Evolutionary conservation across 2,113 vertebrate genomes (phyloP), one percentile per base, ranked within the genome.

Genomic region (Plestiodon gilberti): DNA sequence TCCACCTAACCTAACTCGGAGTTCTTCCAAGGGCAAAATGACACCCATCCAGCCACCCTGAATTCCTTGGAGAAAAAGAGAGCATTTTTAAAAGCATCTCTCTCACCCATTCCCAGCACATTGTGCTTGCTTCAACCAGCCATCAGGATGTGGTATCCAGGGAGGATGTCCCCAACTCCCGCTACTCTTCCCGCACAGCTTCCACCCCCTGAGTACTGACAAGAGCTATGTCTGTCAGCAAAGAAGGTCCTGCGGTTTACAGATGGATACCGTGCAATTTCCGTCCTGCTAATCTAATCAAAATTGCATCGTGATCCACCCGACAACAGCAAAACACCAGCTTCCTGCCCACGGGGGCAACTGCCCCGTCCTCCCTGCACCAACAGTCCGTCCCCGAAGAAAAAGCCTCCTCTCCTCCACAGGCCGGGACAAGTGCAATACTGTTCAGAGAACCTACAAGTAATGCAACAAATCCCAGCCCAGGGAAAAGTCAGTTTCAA

Each of bases 231-330:
- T n/a, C 30, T 43, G 90, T 88, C 93, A 95, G 93, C 69, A 85
- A 89, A 90, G 89, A 95, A 95, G 95, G 97, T 98, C 97, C 96
- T 97, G 97, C 97, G 96, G 97, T 97, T 98, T 98, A 97, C 98
- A 98, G 98, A 98, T 98, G 97, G 98, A 99, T 98, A 98, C 98
- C 97, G 98, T 98, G 98, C 98, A 99, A 98, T 98, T 99, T 98
- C 97, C 96, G 94, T 96, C 96, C 94, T 94, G 92, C 91, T 91
- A 89, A 83, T 95, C 94, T 93, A 91, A 96, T 97, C 97, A 98
- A 98, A 98, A 98, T 99, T 98, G 98, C 98, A 97, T 97, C 97
- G 97, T 97, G 97, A 98, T 98, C 98, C 98, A 98, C 97, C 97
- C 96, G 97, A 97, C 98, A 99, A 99, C 98, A 98, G 97, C 97